Evolutionary conservation across 23 tunicate species (phyloP).

Genomic region (Botrylloides violaceus): DNA sequence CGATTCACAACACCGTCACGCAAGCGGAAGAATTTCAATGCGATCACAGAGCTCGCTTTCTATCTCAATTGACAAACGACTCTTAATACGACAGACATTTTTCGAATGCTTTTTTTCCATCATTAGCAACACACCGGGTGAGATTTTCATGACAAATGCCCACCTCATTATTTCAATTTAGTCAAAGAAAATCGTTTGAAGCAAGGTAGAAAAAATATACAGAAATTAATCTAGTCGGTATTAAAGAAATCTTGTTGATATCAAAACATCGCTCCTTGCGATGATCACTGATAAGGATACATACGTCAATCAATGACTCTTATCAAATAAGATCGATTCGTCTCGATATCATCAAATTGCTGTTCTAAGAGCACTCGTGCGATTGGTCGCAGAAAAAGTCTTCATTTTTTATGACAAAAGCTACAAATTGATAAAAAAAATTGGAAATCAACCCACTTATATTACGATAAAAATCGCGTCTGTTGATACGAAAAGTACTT

Average conservation of each 20-base stretch:
- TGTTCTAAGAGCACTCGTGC: not conserved
- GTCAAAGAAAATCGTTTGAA: not conserved
- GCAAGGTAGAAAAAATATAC: not conserved
- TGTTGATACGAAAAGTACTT: too few species aligned
- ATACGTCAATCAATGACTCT: not conserved
- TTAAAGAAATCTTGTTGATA: not conserved
- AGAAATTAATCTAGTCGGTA: not conserved
- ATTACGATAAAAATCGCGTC: too few species aligned
- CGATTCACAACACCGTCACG: not conserved
- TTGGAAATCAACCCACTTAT: too few species aligned
- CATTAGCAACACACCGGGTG: not conserved
- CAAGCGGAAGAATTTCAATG: not conserved
- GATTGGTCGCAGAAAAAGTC: too few species aligned
- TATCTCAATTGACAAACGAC: not conserved
- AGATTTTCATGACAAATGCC: not conserved
- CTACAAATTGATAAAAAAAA: too few species aligned
- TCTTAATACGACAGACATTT: not conserved
- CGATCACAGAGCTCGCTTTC: too few species aligned
- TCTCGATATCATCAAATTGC: not conserved
- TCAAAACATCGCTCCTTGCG: not conserved
- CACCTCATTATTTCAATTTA: not conserved
- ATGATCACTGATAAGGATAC: not conserved
- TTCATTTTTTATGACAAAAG: too few species aligned
- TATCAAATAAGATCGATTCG: not conserved
- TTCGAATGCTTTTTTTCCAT: too few species aligned